phyloP scores from a whole-genome alignment of 2,113 vertebrate genomes.

The Neogobius melanostomus region DNA sequence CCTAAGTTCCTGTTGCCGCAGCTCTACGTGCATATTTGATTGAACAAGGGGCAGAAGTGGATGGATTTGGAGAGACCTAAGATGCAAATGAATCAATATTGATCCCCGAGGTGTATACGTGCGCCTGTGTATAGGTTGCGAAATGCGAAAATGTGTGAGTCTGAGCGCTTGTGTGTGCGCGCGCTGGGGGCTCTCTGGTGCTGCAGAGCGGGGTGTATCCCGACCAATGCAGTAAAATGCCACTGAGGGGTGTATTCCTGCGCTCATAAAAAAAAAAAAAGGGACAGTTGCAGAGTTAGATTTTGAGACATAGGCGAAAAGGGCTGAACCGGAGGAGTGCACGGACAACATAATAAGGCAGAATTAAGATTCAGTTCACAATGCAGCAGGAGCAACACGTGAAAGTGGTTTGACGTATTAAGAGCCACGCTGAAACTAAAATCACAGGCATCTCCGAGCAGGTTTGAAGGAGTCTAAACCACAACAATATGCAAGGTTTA shows the following conservation, averaged over 20 bases:
- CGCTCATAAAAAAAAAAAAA: slow-evolving; percentile 28
- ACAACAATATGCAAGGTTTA: too few species aligned
- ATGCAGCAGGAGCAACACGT: too few species aligned
- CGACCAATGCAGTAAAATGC: slow-evolving; percentile 53
- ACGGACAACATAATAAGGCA: too few species aligned
- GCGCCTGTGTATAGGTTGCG: slow-evolving; percentile 18
- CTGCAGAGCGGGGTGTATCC: slow-evolving; percentile 64
- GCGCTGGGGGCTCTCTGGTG: slow-evolving; percentile 50
- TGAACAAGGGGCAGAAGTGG: slow-evolving; percentile 29
- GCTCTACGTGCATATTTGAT: slow-evolving; percentile 18
- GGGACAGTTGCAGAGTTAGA: slow-evolving; percentile 11
- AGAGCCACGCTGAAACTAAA: too few species aligned
- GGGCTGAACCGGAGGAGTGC: not conserved
- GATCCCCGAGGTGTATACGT: slow-evolving; percentile 40
- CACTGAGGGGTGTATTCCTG: slow-evolving; percentile 32
- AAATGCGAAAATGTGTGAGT: slow-evolving; percentile 8
- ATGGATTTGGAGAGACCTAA: slow-evolving; percentile 41
- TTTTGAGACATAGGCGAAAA: not conserved
- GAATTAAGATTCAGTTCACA: too few species aligned
- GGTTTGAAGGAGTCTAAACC: too few species aligned
- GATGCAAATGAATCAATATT: slow-evolving; percentile 61
- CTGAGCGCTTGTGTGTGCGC: not conserved
- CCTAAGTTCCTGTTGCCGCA: slow-evolving; percentile 6
- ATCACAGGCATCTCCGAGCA: too few species aligned
- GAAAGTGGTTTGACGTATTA: too few species aligned